These are phyloP conservation scores for Trachelus iudaicus DNA, from an alignment of 2,888 invertebrate species.

Conservation along the genomic window DNA sequence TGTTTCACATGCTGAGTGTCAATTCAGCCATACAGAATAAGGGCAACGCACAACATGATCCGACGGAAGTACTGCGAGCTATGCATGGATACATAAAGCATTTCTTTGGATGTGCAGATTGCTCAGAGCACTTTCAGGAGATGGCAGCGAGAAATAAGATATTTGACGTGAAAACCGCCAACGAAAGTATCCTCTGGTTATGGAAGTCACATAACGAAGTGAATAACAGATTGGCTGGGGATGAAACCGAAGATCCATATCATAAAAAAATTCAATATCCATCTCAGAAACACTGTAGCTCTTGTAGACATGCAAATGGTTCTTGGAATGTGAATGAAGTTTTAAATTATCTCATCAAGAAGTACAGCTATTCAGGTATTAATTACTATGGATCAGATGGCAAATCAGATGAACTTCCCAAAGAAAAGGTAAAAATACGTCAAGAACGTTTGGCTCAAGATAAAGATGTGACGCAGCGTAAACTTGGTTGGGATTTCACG, in stretches of 20 bases:
- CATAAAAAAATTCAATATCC: conserved; percentile 94
- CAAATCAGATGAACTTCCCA: conserved; percentile 15
- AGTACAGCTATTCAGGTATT: conserved; percentile 64
- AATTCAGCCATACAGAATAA: conserved; percentile 60
- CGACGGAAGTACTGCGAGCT: conserved; percentile 79
- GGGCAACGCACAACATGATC: conserved; percentile 59
- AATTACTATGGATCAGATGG: conserved; percentile 37
- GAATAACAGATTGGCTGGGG: conserved; percentile 87
- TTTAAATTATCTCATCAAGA: conserved; percentile 71
- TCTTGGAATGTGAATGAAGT: conserved; percentile 76
- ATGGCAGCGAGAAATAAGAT: conserved; percentile 82
- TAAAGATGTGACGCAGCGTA: conserved; percentile 36
- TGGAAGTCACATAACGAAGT: conserved; percentile 96
- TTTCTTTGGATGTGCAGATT: conserved; percentile 95
- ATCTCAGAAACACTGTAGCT: conserved; percentile 72
- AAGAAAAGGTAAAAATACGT: background rate
- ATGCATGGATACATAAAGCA: conserved; percentile 90
- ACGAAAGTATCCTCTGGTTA: conserved; percentile 89
- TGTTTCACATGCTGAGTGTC: conserved; percentile 93
- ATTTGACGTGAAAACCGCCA: conserved; percentile 75
- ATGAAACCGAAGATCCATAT: conserved; percentile 88
- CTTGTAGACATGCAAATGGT: conserved; percentile 72
- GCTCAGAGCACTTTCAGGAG: conserved; percentile 87
- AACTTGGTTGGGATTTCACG: conserved; percentile 69
- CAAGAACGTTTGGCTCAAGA: conserved; percentile 33